These are phyloP conservation scores for Scaptodrosophila lebanonensis DNA, from an alignment of 1,140 invertebrate species.

Conservation along the genomic window DNA sequence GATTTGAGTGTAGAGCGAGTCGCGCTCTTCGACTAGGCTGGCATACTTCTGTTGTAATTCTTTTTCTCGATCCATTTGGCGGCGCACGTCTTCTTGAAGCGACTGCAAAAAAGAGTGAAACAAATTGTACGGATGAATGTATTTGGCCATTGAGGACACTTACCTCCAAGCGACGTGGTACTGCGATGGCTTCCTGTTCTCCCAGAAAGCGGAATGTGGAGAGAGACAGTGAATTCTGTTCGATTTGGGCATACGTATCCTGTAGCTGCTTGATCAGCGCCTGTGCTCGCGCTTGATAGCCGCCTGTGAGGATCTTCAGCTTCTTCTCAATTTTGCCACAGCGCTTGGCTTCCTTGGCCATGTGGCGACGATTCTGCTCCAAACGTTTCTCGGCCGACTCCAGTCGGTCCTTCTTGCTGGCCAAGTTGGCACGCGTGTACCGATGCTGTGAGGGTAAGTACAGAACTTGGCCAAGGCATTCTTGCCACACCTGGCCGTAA, in stretches of 20 bases:
- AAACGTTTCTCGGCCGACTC: slow-evolving; percentile 95
- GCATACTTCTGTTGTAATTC: slow-evolving; percentile 83
- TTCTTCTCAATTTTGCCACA: slow-evolving; percentile 99
- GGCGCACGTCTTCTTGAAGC: slow-evolving; percentile 93
- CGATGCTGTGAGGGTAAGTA: slow-evolving; percentile 92
- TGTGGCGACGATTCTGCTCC: slow-evolving; percentile 94
- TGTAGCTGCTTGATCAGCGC: slow-evolving; percentile 93
- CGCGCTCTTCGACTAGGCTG: slow-evolving; percentile 54
- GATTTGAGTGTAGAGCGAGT: slow-evolving; percentile 41
- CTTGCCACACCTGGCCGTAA: slow-evolving; percentile 97
- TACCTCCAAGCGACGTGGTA: slow-evolving; percentile 92
- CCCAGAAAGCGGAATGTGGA: slow-evolving; percentile 95
- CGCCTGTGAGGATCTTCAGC: slow-evolving; percentile 93
- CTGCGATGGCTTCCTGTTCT: slow-evolving; percentile 92
- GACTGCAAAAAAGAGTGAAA: slow-evolving; percentile 79
- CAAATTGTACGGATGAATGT: no score
- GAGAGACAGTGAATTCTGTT: slow-evolving; percentile 91
- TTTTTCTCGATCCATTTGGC: slow-evolving; percentile 94
- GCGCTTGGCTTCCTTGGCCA: slow-evolving; percentile 96
- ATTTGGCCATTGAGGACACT: slow-evolving; percentile 8
- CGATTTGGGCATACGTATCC: slow-evolving; percentile 92
- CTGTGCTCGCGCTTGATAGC: slow-evolving; percentile 91
- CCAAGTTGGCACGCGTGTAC: slow-evolving; percentile 95
- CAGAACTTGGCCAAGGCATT: slow-evolving; percentile 93
- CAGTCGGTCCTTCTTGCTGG: slow-evolving; percentile 95